phyloP scores from a whole-genome alignment of 2,888 invertebrate species.

The Choreutis nemorana region DNA sequence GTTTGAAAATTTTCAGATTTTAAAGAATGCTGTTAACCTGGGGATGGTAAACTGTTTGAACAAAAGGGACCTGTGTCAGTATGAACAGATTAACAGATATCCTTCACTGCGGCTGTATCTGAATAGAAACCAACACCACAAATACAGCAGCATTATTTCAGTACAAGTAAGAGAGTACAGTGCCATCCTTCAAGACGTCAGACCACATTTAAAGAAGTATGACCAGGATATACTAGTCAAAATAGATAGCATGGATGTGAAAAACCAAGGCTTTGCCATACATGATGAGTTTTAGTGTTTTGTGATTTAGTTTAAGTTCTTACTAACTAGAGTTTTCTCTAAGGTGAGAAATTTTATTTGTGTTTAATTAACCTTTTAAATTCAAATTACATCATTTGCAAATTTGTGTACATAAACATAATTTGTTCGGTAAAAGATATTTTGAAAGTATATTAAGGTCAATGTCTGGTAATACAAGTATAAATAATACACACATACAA shows the following conservation, averaged over 20 bases:
- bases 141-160: slow-evolving; percentile 27
- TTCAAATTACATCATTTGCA: no score
- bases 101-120: slow-evolving; percentile 44
- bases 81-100: slow-evolving; percentile 44
- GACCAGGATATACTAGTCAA: slow-evolving; percentile 22
- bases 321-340: no score
- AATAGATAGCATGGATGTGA: slow-evolving; percentile 19
- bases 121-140: slow-evolving; percentile 22
- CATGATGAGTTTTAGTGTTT: slow-evolving; percentile 52
- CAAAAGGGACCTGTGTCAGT: slow-evolving; percentile 44
- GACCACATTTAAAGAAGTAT: slow-evolving; percentile 27
- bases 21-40: slow-evolving; percentile 37
- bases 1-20: slow-evolving; percentile 32
- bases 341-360: no score
- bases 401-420: no score
- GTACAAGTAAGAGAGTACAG: slow-evolving; percentile 28
- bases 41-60: slow-evolving; percentile 52
- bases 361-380: no score
- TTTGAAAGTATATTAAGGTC: no score
- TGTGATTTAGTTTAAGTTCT: no score
- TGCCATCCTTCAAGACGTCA: slow-evolving; percentile 26
- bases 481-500: no score
- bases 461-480: no score
- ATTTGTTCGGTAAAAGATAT: no score
- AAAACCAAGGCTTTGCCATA: slow-evolving; percentile 19